These are phyloP conservation scores for Chaetophractus vellerosus DNA, from an alignment of 2,797 vertebrate genomes.

Conservation along the genomic window DNA sequence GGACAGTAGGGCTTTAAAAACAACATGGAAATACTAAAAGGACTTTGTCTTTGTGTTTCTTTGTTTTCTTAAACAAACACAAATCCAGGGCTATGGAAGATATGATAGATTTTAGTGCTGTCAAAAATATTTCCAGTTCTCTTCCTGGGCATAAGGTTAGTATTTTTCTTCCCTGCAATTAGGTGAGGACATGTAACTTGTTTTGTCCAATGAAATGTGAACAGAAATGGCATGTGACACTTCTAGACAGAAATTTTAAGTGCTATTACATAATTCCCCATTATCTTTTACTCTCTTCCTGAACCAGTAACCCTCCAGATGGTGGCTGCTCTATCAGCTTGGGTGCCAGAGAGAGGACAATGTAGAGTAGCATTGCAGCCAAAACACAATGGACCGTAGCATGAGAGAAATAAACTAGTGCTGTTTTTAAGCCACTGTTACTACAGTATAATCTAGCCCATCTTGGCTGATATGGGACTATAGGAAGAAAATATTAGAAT, in stretches of 20 bases:
- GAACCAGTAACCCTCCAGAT: not conserved
- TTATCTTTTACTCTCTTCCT: not conserved
- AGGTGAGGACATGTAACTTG: not conserved
- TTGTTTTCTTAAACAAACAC: slow-evolving; percentile 51
- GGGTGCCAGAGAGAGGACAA: not conserved
- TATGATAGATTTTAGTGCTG: not conserved
- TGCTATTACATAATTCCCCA: not conserved
- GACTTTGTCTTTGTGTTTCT: slow-evolving; percentile 19
- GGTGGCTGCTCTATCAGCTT: not conserved
- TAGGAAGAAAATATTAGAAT: not conserved
- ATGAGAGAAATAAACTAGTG: not conserved
- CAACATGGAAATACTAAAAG: slow-evolving; percentile 39
- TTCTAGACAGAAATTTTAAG: not conserved
- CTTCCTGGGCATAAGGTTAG: not conserved
- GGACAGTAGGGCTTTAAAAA: slow-evolving; percentile 12
- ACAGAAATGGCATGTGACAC: too few relatives aligned
- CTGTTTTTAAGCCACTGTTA: not conserved
- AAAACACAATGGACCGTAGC: not conserved
- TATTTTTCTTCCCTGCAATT: slow-evolving; percentile 7
- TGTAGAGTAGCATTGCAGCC: not conserved
- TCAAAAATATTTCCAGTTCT: slow-evolving; percentile 55
- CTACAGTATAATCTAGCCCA: not conserved
- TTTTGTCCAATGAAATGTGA: too few relatives aligned
- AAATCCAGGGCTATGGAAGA: slow-evolving; percentile 10
- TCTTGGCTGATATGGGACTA: not conserved